Percentiles rank a stretch among this genome's conserved stretches.
These are phyloP conservation scores for Leptinotarsa haldemani DNA, from an alignment of 2,888 invertebrate genomes.

Conservation along the genomic window DNA sequence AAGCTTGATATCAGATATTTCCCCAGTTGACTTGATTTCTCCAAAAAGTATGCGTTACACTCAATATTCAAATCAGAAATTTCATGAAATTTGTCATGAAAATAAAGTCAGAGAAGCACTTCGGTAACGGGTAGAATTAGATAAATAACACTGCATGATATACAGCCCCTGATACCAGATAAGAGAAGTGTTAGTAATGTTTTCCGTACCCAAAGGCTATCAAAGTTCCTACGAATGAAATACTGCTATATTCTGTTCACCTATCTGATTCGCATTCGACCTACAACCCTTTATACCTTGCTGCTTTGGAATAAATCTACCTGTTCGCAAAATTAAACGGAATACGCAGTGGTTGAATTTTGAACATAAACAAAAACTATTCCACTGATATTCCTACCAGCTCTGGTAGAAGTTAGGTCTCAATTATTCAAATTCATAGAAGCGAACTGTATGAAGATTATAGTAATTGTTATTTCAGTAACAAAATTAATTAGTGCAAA, in stretches of 20 bases:
- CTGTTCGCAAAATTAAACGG: neutral
- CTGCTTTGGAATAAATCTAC: neutral
- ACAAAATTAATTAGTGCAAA: no score
- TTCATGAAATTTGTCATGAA: neutral
- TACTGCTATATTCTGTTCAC: conserved; percentile 7
- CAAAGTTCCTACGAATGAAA: conserved; percentile 14
- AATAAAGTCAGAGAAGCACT: neutral
- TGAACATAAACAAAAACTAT: neutral
- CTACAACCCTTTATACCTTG: conserved; percentile 3
- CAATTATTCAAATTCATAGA: no score
- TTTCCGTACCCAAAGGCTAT: conserved; percentile 14
- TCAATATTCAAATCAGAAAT: no score
- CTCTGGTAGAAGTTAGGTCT: no score
- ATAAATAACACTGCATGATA: neutral
- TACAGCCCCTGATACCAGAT: neutral
- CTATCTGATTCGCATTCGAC: conserved; percentile 16
- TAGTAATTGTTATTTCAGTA: no score
- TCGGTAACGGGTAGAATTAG: neutral
- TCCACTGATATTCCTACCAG: no score
- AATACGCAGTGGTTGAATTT: neutral
- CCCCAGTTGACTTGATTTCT: no score
- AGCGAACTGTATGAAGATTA: rapidly evolving
- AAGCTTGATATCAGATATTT: no score
- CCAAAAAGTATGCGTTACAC: no score
- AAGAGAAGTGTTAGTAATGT: conserved; percentile 9